Evolutionary conservation across 2,113 vertebrate genomes (phyloP).

Genomic region (Alces alces): DNA sequence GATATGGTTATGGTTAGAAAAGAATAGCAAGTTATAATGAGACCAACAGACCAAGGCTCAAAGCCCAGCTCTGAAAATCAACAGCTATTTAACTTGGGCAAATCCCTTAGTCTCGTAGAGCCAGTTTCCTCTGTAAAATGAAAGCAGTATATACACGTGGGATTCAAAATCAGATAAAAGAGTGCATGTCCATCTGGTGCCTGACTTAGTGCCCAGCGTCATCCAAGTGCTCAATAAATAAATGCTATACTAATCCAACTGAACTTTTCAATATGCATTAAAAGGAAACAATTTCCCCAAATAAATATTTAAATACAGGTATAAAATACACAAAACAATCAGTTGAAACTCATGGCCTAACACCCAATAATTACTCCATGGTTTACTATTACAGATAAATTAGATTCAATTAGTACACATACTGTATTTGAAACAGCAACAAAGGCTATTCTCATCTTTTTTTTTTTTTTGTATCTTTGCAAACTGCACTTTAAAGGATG

Average conservation of each 20-base stretch:
- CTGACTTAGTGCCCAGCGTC: neutral
- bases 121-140: neutral
- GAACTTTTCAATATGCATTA: neutral
- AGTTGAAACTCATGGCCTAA: neutral
- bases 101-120: neutral
- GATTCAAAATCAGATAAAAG: neutral
- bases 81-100: neutral
- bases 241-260: neutral
- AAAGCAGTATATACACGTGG: neutral
- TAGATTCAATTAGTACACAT: neutral
- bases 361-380: neutral
- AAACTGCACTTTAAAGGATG: neutral
- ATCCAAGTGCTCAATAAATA: neutral
- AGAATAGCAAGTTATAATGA: neutral
- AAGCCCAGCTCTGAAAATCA: neutral
- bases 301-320: neutral
- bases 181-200: neutral
- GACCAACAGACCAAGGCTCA: neutral
- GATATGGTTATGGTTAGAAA: neutral
- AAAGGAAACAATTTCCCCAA: conserved; percentile 18
- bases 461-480: neutral
- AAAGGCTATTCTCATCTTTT: neutral
- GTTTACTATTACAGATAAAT: neutral
- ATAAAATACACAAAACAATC: neutral
- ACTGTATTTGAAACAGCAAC: neutral